A percentile compares a stretch with the other conserved stretches of the same genome.
Evolutionary conservation across 2,113 vertebrate genomes (phyloP).

Genomic region (Turnix velox): DNA sequence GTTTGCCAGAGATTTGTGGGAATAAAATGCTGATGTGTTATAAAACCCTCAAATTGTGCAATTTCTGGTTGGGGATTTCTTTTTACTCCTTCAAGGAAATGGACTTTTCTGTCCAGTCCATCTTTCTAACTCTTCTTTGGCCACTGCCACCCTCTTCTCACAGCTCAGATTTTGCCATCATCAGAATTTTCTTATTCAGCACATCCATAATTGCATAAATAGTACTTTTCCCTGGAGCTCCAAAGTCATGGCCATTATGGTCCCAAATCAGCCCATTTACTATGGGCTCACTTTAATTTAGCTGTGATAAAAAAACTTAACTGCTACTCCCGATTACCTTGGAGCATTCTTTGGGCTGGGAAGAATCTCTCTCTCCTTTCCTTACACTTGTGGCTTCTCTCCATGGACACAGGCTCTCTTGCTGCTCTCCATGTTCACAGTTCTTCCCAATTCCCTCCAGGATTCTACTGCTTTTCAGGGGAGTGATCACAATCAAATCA

Average conservation of each 20-base stretch:
- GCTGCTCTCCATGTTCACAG: background rate
- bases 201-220: background rate
- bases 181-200: background rate
- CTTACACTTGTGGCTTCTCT: accelerated
- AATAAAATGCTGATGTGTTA: background rate
- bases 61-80: background rate
- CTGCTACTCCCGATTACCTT: background rate
- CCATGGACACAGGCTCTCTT: background rate
- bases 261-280: background rate
- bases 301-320: background rate
- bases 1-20: background rate
- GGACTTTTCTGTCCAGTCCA: background rate
- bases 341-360: background rate
- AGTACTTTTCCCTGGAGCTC: background rate
- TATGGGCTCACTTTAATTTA: background rate
- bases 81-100: background rate
- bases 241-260: background rate
- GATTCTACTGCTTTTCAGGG: background rate
- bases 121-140: background rate
- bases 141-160: background rate
- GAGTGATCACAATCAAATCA: background rate
- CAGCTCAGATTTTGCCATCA: background rate
- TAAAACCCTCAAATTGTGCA: background rate
- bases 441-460: background rate
- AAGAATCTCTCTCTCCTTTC: background rate